These are phyloP conservation scores for Lasioglossum pauxillum DNA, from an alignment of 2,888 invertebrate species.

Conservation along the genomic window DNA sequence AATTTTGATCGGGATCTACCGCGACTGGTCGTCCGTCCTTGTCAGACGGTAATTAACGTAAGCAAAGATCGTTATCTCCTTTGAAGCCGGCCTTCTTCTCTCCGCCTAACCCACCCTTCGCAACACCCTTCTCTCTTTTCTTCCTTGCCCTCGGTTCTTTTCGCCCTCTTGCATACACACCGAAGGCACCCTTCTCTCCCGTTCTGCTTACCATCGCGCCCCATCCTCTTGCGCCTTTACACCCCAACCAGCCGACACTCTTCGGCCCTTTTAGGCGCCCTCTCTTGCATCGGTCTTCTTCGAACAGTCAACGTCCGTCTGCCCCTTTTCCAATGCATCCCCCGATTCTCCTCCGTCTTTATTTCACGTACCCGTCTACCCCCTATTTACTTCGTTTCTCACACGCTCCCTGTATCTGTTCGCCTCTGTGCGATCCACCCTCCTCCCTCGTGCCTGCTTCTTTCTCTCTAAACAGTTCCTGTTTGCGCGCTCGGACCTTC, in stretches of 20 bases:
- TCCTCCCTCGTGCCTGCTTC: background rate
- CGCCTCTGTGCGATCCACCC: background rate
- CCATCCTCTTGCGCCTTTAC: constrained; percentile 24
- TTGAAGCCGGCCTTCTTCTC: constrained; percentile 63
- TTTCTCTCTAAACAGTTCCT: background rate
- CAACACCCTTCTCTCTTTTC: constrained; percentile 17
- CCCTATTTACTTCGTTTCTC: constrained; percentile 17
- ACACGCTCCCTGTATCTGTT: constrained; percentile 16
- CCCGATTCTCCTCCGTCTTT: constrained; percentile 40
- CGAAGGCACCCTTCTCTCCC: constrained; percentile 22
- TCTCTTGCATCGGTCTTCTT: constrained; percentile 35
- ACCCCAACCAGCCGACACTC: constrained; percentile 26
- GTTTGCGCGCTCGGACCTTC: background rate
- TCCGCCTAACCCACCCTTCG: constrained; percentile 3
- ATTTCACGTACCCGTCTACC: background rate
- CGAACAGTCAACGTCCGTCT: constrained; percentile 57
- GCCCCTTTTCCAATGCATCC: constrained; percentile 52
- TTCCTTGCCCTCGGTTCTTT: constrained; percentile 37
- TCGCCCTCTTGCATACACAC: constrained; percentile 42
- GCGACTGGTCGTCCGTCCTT: constrained; percentile 69
- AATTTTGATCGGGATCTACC: constrained; percentile 74
- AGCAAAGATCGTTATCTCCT: constrained; percentile 75
- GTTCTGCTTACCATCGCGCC: background rate
- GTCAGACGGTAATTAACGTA: constrained; percentile 75
- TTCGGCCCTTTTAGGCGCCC: constrained; percentile 47